Evolutionary conservation across 64 coral and sea anemone species (phyloP).

Genomic region (Acropora yongei): DNA sequence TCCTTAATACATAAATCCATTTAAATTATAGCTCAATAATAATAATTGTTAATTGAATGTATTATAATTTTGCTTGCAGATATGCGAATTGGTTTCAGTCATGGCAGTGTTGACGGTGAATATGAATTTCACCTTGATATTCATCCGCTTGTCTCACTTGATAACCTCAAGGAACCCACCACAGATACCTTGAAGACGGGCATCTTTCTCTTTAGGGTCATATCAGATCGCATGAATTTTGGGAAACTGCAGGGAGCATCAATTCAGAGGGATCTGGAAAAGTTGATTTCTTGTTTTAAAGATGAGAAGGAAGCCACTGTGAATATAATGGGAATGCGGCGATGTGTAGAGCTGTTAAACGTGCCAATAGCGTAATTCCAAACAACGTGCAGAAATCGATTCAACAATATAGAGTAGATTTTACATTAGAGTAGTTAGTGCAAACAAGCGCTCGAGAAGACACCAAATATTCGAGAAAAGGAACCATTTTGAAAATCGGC

Average conservation of each 20-base stretch:
- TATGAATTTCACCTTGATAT: constrained; percentile 89
- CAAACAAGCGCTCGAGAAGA: no score
- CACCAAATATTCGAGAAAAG: no score
- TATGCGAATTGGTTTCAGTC: constrained; percentile 90
- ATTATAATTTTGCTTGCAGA: constrained; percentile 38
- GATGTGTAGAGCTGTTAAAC: constrained; percentile 81
- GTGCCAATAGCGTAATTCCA: constrained; percentile 21
- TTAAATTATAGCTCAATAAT: no score
- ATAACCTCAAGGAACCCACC: constrained; percentile 73
- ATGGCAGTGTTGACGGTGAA: constrained; percentile 70
- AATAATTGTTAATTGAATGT: no score
- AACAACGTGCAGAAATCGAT: no score
- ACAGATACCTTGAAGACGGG: constrained; percentile 66
- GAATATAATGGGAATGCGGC: constrained; percentile 73
- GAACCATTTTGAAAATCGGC: no score
- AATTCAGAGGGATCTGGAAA: constrained; percentile 81
- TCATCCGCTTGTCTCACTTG: constrained; percentile 77
- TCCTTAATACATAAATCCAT: no score
- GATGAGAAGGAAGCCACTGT: constrained; percentile 72
- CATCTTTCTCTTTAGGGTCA: constrained; percentile 73
- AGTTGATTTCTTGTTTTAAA: constrained; percentile 68
- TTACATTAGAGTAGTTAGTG: no score
- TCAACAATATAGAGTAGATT: no score
- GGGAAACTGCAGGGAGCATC: constrained; percentile 59
- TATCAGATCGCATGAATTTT: constrained; percentile 77